phyloP scores from a whole-genome alignment of 2,888 invertebrate genomes.

The Dolichomitus sp. region DNA sequence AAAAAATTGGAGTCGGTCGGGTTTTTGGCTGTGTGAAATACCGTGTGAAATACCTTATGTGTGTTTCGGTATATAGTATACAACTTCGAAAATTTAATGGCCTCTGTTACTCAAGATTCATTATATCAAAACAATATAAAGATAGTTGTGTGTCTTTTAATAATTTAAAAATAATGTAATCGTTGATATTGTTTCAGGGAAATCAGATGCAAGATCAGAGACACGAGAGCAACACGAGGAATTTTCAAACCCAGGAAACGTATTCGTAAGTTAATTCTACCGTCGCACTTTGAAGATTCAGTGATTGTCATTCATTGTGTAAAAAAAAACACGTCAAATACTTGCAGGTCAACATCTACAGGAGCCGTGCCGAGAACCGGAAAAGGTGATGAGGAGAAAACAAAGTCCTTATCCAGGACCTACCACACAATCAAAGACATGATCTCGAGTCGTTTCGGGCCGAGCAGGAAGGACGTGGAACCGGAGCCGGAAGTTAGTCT shows the following conservation, averaged over 20 bases:
- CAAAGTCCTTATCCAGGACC: constrained; percentile 92
- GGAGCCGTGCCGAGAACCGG: constrained; percentile 77
- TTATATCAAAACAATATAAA: not conserved
- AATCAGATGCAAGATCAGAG: constrained; percentile 80
- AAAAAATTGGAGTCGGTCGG: too few species aligned
- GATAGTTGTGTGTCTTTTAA: not conserved
- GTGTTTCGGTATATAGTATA: too few species aligned
- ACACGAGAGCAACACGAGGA: constrained; percentile 79
- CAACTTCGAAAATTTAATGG: too few species aligned
- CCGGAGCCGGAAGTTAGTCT: constrained; percentile 87
- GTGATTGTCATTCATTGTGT: not conserved
- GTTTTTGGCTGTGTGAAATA: too few species aligned
- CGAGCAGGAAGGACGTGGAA: constrained; percentile 87
- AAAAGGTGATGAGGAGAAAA: constrained; percentile 82
- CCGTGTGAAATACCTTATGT: too few species aligned
- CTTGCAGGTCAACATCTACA: constrained; percentile 75
- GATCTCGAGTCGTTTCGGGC: constrained; percentile 93
- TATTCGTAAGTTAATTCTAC: constrained; percentile 78
- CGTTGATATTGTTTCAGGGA: constrained; percentile 74
- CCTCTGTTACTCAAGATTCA: too few species aligned
- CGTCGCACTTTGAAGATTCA: too few species aligned
- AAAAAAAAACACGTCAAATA: constrained; percentile 12
- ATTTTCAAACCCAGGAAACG: constrained; percentile 78
- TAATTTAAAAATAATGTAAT: not conserved
- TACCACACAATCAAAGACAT: constrained; percentile 94